Evolutionary conservation across 1,140 invertebrate species (phyloP), one percentile per base, ranked within the genome.

Genomic region (Triops longicaudatus): DNA sequence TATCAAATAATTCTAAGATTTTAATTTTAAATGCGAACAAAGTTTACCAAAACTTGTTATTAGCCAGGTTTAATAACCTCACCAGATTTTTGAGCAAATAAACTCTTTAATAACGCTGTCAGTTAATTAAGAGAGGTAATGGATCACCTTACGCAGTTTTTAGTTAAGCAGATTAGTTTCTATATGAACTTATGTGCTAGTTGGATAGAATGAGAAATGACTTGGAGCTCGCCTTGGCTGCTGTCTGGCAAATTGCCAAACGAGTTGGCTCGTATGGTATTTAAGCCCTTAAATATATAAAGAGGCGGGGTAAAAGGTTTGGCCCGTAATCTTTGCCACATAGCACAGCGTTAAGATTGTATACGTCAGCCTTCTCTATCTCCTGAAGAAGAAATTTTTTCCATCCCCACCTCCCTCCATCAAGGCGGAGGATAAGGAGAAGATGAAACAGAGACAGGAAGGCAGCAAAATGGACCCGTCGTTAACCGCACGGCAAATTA

Each of bases 221-320:
- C 50, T 63, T 17, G 22, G 14, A n/a, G 50, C 50, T 37, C 50
- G 6, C 22, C 10, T 14, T 63, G 6, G 14, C 50, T 17, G 50
- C 14, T n/a, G 50, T 63, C 31, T 63, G 50, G 50, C 17, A 63
- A 22, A 63, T 63, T 63, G 50, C 50, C 50, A 63, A 63, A 63
- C 50, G 50, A 63, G 50, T 22, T 63, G 17, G 50, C 50, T 63
- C 22, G 50, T 22, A 63, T 63, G 50, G 50, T 63, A 63, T 63
- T 63, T 63, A 63, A 63, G 50, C 50, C 31, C 50, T 63, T 63
- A 63, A 63, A 63, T 63, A 63, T 63, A 63, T 63, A 63, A 63
- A 63, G 50, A 63, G 50, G 50, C 14, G 50, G 50, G 22, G 50
- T 63, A 63, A 63, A 7, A 17, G 50, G 50, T 63, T 63, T 63